Evolutionary conservation across 2,113 vertebrate genomes (phyloP).

Genomic region (Sardina pilchardus): DNA sequence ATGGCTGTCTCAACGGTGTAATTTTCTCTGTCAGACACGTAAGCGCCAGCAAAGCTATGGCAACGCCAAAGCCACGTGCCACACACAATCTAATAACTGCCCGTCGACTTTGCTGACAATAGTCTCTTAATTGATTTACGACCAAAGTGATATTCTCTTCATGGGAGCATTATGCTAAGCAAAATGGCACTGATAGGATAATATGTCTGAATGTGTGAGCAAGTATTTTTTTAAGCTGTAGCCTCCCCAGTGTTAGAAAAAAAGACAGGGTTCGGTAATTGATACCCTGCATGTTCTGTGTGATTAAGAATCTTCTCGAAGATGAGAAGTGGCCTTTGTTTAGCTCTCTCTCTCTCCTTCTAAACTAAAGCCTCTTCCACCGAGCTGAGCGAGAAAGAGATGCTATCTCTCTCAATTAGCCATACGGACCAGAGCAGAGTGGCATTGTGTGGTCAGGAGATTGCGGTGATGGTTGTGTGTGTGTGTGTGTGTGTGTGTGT

Average conservation of each 20-base stretch:
- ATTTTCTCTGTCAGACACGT: neutral
- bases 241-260: neutral
- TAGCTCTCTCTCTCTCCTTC: neutral
- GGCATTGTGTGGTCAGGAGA: neutral
- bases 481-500: neutral
- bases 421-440: neutral
- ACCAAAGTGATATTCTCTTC: neutral
- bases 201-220: neutral
- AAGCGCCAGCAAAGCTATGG: neutral
- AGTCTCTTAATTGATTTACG: conserved; percentile 10
- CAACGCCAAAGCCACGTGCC: neutral
- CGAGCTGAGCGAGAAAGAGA: neutral
- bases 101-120: neutral
- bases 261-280: neutral
- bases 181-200: neutral
- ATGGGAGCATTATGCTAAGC: neutral
- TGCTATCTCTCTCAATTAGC: neutral
- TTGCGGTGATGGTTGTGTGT: neutral
- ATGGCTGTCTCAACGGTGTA: neutral
- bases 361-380: neutral
- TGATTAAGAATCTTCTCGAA: neutral
- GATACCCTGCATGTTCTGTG: neutral
- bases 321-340: neutral
- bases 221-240: neutral
- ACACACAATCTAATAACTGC: neutral